Evolutionary conservation across 2,797 vertebrate species (phyloP).

Genomic region (Enteromius afrohamiltoni): DNA sequence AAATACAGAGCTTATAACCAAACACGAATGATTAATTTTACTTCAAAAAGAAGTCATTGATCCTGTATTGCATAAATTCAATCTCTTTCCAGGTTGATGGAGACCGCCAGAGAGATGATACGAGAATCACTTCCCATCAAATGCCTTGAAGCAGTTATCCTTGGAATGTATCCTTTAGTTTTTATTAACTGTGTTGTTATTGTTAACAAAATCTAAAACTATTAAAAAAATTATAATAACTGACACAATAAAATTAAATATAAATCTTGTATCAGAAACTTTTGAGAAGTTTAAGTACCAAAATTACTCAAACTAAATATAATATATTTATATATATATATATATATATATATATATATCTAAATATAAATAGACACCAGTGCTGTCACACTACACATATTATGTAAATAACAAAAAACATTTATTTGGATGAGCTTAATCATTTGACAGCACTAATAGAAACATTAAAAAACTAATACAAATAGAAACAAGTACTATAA

Average conservation of each 20-base stretch:
- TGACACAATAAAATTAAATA: background rate
- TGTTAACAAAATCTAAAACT: background rate
- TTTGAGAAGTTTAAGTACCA: background rate
- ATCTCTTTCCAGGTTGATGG: conserved; percentile 87
- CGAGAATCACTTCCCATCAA: conserved; percentile 97
- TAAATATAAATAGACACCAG: no score
- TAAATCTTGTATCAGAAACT: background rate
- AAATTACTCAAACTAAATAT: background rate
- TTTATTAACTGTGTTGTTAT: background rate
- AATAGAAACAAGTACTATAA: background rate
- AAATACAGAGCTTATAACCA: background rate
- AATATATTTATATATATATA: no score
- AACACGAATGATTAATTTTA: background rate
- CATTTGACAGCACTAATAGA: no score
- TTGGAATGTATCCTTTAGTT: conserved; percentile 95
- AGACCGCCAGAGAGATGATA: conserved; percentile 96
- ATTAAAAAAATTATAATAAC: background rate
- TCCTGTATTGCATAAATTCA: background rate
- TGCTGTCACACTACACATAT: no score
- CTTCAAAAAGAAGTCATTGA: background rate
- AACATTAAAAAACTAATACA: background rate
- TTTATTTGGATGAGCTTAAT: no score
- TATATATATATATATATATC: no score
- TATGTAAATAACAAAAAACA: no score
- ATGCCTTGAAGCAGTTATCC: conserved; percentile 97